These are phyloP conservation scores for Dendrolimus kikuchii DNA, from an alignment of 1,140 invertebrate genomes.

Conservation along the genomic window DNA sequence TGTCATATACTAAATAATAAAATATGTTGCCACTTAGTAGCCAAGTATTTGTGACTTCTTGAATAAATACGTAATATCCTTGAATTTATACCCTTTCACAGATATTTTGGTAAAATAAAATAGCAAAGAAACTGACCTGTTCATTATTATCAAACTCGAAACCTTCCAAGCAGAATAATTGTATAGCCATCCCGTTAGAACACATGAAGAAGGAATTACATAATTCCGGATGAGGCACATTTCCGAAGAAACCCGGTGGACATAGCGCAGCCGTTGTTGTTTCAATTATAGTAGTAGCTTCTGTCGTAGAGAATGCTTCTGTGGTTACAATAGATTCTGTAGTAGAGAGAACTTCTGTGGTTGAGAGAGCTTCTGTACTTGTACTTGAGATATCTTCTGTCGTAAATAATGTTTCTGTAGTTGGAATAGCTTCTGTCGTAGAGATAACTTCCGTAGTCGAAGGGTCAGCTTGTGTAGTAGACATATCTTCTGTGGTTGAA, in stretches of 20 bases:
- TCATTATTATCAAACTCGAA: conserved; percentile 5
- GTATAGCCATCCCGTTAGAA: conserved; percentile 8
- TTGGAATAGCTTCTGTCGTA: neutral
- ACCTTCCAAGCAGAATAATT: conserved; percentile 13
- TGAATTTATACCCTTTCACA: no score
- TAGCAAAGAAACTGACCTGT: no score
- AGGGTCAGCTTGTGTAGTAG: neutral
- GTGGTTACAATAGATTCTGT: neutral
- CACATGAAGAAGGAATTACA: conserved; percentile 20
- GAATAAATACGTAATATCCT: no score
- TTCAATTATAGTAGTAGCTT: neutral
- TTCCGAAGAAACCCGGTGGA: conserved; percentile 8
- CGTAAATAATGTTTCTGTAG: neutral
- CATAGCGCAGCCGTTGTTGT: conserved; percentile 4
- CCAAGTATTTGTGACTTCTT: no score
- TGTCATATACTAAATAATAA: neutral
- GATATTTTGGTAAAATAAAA: no score
- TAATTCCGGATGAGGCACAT: conserved; percentile 15
- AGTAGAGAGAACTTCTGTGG: neutral
- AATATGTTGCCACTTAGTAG: no score
- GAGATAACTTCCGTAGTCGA: neutral
- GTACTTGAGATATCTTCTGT: neutral
- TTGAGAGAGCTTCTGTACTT: neutral
- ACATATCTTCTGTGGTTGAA: conserved; percentile 3
- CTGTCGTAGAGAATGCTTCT: neutral